A percentile compares a stretch with the other conserved stretches of the same genome.
Evolutionary conservation across 2,113 vertebrate species (phyloP).

Genomic region (Tychaedon coryphoeus): DNA sequence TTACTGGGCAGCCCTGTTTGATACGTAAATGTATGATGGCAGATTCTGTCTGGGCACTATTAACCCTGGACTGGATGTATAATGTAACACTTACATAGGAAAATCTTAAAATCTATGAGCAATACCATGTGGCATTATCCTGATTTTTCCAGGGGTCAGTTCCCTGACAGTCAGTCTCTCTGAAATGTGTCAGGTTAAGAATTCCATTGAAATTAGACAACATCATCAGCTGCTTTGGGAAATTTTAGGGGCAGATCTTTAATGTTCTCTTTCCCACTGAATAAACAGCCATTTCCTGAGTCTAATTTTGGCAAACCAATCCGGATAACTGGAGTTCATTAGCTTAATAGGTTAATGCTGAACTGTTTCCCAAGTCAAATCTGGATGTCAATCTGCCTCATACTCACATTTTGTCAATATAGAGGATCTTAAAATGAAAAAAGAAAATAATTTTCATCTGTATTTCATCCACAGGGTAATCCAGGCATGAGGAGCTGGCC

Average conservation of each 20-base stretch:
- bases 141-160: not conserved
- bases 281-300: not conserved
- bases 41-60: not conserved
- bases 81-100: not conserved
- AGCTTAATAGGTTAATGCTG: not conserved
- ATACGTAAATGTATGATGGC: not conserved
- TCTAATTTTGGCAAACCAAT: not conserved
- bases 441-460: not conserved
- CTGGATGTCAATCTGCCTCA: not conserved
- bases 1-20: not conserved
- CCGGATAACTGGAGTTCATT: not conserved
- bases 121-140: not conserved
- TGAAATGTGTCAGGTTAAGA: not conserved
- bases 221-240: not conserved
- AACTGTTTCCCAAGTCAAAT: not conserved
- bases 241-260: not conserved
- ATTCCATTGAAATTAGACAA: not conserved
- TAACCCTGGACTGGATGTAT: not conserved
- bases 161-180: not conserved
- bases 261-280: not conserved
- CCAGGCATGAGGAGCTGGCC: not conserved
- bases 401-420: not conserved
- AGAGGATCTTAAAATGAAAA: not conserved
- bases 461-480: not conserved
- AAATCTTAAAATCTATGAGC: not conserved